These are phyloP conservation scores for Sebastiscus tertius DNA, from an alignment of 2,797 vertebrate genomes.

Conservation along the genomic window DNA sequence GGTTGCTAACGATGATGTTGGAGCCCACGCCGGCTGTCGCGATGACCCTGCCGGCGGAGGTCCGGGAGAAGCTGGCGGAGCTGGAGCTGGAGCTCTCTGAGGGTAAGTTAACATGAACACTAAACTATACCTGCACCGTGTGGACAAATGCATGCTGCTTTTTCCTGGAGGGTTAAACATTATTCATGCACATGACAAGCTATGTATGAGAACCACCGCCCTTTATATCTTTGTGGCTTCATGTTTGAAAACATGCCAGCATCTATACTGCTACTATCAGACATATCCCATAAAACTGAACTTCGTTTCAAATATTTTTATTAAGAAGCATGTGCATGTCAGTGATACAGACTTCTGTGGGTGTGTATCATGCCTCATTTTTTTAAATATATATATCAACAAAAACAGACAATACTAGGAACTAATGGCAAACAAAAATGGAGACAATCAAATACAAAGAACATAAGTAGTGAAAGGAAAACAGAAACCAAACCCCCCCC, in stretches of 20 bases:
- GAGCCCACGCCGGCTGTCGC: constrained; percentile 81
- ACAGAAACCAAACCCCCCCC: no score
- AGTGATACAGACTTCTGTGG: no score
- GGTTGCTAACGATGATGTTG: constrained; percentile 84
- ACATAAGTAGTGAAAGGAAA: no score
- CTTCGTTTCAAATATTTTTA: constrained; percentile 4
- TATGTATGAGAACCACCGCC: constrained; percentile 59
- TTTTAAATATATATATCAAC: no score
- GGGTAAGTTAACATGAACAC: constrained; percentile 67
- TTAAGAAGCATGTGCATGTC: no score
- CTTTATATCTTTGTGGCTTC: constrained; percentile 26
- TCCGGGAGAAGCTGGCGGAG: constrained; percentile 88
- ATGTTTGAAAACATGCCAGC: constrained; percentile 37
- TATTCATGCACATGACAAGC: constrained; percentile 1
- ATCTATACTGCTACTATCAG: not conserved
- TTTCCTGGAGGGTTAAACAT: not conserved
- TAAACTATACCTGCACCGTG: not conserved
- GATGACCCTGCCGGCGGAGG: constrained; percentile 84
- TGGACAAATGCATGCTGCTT: not conserved
- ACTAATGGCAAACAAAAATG: no score
- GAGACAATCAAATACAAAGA: no score
- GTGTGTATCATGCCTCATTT: no score
- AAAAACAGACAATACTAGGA: no score
- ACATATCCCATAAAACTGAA: constrained; percentile 2
- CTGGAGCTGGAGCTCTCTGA: constrained; percentile 88